A percentile compares a stretch with the other conserved stretches of the same genome.
Conservation (phyloP, 1,140 invertebrate species). For the Maconellicoccus hirsutus region DNA sequence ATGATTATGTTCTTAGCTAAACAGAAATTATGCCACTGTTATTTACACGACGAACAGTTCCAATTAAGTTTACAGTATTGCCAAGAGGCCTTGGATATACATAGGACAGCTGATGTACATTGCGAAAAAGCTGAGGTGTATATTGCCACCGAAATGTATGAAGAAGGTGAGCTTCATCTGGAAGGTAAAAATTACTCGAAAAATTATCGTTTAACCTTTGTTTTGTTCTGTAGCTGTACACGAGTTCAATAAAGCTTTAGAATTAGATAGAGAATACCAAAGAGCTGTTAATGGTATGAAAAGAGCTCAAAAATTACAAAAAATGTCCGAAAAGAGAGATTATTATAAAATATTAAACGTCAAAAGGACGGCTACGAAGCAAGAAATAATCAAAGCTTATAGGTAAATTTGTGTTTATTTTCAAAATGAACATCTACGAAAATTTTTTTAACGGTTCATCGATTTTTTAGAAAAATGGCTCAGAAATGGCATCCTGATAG, state of each 20-base stretch:
- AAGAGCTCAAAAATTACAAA: slow-evolving; percentile 84
- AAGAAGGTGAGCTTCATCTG: slow-evolving; percentile 71
- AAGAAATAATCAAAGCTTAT: slow-evolving; percentile 92
- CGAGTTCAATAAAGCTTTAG: slow-evolving; percentile 74
- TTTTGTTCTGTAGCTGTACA: slow-evolving; percentile 53
- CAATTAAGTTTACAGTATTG: slow-evolving; percentile 60
- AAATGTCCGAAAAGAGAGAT: slow-evolving; percentile 84
- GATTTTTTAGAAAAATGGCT: slow-evolving; percentile 63
- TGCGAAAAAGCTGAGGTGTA: slow-evolving; percentile 91
- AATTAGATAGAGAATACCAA: slow-evolving; percentile 66
- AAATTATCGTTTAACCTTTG: slow-evolving; percentile 2
- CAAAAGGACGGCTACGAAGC: slow-evolving; percentile 73
- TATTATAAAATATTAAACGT: slow-evolving; percentile 97
- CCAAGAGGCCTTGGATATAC: slow-evolving; percentile 62
- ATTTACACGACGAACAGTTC: slow-evolving; percentile 53
- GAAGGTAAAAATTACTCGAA: too few species aligned
- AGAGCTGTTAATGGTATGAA: slow-evolving; percentile 81
- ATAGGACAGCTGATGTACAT: slow-evolving; percentile 62
- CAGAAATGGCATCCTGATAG: slow-evolving; percentile 99
- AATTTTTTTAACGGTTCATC: not conserved
- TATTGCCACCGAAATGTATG: slow-evolving; percentile 77
- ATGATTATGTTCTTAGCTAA: slow-evolving; percentile 63
- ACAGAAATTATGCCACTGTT: slow-evolving; percentile 61
- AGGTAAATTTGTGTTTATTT: slow-evolving; percentile 41
- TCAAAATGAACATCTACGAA: not conserved